Evolutionary conservation across 2,888 invertebrate species (phyloP).

Genomic region (Drosophila ustulata): DNA sequence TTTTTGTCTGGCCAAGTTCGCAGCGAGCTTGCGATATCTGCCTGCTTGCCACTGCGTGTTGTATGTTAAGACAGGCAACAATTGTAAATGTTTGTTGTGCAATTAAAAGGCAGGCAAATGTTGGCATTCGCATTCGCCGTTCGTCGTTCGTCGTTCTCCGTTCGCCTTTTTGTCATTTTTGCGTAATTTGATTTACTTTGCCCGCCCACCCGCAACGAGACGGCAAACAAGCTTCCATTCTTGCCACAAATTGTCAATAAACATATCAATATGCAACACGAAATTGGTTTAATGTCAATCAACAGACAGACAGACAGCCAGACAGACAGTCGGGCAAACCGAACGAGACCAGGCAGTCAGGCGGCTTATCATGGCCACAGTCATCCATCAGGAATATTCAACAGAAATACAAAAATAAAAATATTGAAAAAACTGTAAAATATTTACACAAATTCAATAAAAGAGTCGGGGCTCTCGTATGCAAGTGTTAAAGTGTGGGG

Average conservation of each 20-base stretch:
- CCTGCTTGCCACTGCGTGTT: conserved; percentile 46
- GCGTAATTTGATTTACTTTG: conserved; percentile 73
- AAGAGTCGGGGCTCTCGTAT: not conserved
- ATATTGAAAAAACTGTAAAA: conserved; percentile 33
- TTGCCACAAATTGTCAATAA: conserved; percentile 70
- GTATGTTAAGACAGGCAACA: conserved; percentile 75
- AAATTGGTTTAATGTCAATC: conserved; percentile 75
- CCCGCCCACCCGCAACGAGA: conserved; percentile 27
- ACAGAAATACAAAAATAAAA: conserved; percentile 14
- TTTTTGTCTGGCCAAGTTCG: conserved; percentile 24
- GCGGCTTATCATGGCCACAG: conserved; percentile 51
- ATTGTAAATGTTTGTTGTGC: conserved; percentile 79
- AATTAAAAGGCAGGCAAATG: conserved; percentile 73
- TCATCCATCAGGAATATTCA: conserved; percentile 52
- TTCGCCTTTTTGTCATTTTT: conserved; percentile 49
- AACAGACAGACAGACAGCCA: conserved; percentile 40
- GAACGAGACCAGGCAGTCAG: conserved; percentile 11
- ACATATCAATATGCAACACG: conserved; percentile 71
- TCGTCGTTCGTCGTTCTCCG: not conserved
- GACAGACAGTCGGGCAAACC: conserved; percentile 1
- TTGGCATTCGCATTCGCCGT: conserved; percentile 41
- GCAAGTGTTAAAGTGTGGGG: not conserved
- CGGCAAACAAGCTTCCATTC: conserved; percentile 27
- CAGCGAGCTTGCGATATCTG: conserved; percentile 34
- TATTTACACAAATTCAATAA: conserved; percentile 57